phyloP scores from a whole-genome alignment of 2,113 vertebrate species.

The Apeltes quadracus region DNA sequence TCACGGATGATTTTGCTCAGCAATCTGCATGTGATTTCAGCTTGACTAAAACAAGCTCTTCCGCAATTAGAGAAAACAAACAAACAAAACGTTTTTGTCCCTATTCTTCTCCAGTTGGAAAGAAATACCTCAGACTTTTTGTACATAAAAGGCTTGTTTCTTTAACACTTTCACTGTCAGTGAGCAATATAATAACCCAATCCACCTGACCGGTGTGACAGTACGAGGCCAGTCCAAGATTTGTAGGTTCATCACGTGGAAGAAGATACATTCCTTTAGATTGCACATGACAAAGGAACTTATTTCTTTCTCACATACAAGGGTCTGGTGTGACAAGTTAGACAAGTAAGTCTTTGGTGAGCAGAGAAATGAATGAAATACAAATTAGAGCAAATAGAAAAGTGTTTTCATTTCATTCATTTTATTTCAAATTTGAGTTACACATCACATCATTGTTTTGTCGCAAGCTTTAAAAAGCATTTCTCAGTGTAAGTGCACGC shows the following conservation, averaged over 20 bases:
- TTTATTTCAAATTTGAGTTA: slow-evolving; percentile 5
- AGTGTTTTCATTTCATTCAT: background rate
- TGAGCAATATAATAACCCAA: background rate
- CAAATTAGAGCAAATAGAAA: no score
- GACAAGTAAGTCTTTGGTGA: background rate
- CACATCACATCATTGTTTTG: no score
- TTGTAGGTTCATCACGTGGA: background rate
- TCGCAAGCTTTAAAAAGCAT: slow-evolving; percentile 56
- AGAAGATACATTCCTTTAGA: background rate
- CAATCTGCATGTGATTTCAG: slow-evolving; percentile 8
- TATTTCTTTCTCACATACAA: background rate
- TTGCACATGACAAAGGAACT: background rate
- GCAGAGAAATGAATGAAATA: background rate
- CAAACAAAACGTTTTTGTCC: background rate
- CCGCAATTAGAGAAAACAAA: background rate
- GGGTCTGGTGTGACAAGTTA: background rate
- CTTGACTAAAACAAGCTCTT: slow-evolving; percentile 25
- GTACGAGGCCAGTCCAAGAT: background rate
- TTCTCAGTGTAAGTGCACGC: slow-evolving; percentile 19
- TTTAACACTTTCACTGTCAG: background rate
- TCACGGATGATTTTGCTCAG: slow-evolving; percentile 21
- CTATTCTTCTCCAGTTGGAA: background rate
- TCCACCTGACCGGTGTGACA: background rate
- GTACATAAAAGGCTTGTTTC: background rate
- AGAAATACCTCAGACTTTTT: background rate